These are phyloP conservation scores for Drosophila leonis DNA, from an alignment of 2,888 invertebrate species.

Conservation along the genomic window DNA sequence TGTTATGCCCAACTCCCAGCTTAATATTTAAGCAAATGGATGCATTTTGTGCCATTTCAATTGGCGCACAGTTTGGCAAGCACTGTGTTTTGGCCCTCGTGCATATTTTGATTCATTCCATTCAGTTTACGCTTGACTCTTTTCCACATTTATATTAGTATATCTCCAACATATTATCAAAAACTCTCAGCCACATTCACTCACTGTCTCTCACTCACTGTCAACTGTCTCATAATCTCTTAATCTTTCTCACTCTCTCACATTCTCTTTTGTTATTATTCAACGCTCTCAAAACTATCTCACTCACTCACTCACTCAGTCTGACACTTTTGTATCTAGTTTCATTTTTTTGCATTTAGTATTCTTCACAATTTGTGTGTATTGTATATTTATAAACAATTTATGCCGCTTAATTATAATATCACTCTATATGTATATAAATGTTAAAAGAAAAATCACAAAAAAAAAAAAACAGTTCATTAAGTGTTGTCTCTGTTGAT, in stretches of 20 bases:
- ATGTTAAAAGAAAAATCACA: conserved; percentile 51
- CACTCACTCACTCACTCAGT: conserved; percentile 64
- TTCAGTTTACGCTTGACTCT: conserved; percentile 53
- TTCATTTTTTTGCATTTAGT: conserved; percentile 82
- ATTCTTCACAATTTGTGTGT: conserved; percentile 81
- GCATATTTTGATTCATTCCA: conserved; percentile 78
- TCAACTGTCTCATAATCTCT: conserved; percentile 37
- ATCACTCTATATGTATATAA: conserved; percentile 58
- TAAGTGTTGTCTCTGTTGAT: conserved; percentile 54
- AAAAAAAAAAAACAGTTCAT: conserved; percentile 57
- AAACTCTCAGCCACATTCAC: conserved; percentile 41
- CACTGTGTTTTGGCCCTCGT: conserved; percentile 36
- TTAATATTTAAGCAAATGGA: conserved; percentile 71
- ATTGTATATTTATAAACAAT: conserved; percentile 81
- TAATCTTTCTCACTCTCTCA: conserved; percentile 28
- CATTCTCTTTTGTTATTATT: conserved; percentile 14
- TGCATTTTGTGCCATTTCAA: conserved; percentile 68
- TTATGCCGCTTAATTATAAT: conserved; percentile 80
- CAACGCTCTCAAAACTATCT: conserved; percentile 19
- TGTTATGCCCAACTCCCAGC: conserved; percentile 52
- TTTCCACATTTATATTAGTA: conserved; percentile 23
- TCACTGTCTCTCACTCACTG: conserved; percentile 34
- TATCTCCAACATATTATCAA: conserved; percentile 23
- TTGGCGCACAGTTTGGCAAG: conserved; percentile 54
- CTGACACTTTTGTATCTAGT: conserved; percentile 81